Evolutionary conservation across 2,888 invertebrate species (phyloP).

Genomic region (Drosophila histrio): DNA sequence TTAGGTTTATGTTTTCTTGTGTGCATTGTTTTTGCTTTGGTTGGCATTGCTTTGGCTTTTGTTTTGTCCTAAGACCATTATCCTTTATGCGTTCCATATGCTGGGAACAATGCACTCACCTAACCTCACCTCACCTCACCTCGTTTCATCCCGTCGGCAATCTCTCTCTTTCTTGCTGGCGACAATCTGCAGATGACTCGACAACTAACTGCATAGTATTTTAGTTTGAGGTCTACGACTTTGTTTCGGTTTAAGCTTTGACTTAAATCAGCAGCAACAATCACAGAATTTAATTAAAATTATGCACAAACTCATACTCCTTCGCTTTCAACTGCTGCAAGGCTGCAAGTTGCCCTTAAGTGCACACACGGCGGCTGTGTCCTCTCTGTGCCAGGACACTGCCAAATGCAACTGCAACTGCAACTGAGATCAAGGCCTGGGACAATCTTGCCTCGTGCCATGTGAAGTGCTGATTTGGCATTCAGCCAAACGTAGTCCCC

Average conservation of each 20-base stretch:
- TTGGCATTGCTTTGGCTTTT: conserved; percentile 38
- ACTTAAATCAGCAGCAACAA: conserved; percentile 19
- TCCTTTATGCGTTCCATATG: conserved; percentile 60
- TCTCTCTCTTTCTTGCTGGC: not conserved
- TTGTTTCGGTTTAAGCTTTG: not conserved
- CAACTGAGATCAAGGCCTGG: conserved; percentile 25
- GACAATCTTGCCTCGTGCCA: conserved; percentile 33
- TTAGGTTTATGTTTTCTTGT: conserved; percentile 17
- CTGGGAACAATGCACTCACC: conserved; percentile 26
- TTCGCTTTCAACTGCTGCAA: not conserved
- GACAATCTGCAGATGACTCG: conserved; percentile 33
- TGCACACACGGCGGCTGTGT: conserved; percentile 42
- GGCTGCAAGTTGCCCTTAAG: conserved; percentile 42
- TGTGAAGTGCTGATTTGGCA: conserved; percentile 72
- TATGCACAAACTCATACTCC: conserved; percentile 42
- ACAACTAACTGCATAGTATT: conserved; percentile 39
- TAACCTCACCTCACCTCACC: not conserved
- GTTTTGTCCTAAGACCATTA: conserved; percentile 66
- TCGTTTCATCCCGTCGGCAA: not conserved
- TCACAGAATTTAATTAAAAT: conserved; percentile 67
- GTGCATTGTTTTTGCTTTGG: conserved; percentile 38
- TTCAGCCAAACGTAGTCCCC: conserved; percentile 47
- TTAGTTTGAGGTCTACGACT: conserved; percentile 29
- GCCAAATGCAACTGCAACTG: conserved; percentile 13
- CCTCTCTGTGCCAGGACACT: conserved; percentile 29